These are phyloP conservation scores for Dilophus febrilis DNA, from an alignment of 2,888 invertebrate genomes.

Conservation along the genomic window DNA sequence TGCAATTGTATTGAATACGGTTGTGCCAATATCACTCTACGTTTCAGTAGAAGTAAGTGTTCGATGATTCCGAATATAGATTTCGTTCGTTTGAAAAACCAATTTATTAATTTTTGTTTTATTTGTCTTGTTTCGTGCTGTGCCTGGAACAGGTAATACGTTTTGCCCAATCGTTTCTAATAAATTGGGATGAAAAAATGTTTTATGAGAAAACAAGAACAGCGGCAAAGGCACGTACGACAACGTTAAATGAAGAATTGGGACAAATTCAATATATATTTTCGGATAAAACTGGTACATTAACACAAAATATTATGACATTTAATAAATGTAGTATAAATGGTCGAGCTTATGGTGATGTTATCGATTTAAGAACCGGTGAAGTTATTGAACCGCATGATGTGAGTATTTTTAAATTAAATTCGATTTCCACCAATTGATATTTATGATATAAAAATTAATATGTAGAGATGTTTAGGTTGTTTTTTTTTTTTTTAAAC, in stretches of 20 bases:
- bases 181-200: slow-evolving; percentile 99
- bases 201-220: slow-evolving; percentile 79
- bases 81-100: too few species aligned
- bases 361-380: slow-evolving; percentile 71
- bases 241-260: slow-evolving; percentile 95
- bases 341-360: slow-evolving; percentile 81
- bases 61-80: slow-evolving; percentile 2
- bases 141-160: slow-evolving; percentile 91
- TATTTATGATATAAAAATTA: slow-evolving; percentile 1
- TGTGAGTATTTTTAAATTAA: slow-evolving; percentile 34
- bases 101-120: too few species aligned
- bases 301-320: slow-evolving; percentile 99
- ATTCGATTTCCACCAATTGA: slow-evolving; percentile 4
- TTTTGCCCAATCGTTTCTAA: slow-evolving; percentile 93
- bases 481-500: too few species aligned
- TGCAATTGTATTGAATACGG: slow-evolving; percentile 97
- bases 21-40: slow-evolving; percentile 98
- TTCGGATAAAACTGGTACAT: slow-evolving; percentile 97
- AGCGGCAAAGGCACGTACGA: slow-evolving; percentile 88
- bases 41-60: slow-evolving; percentile 73
- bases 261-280: slow-evolving; percentile 99
- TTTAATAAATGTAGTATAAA: slow-evolving; percentile 98
- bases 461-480: too few species aligned
- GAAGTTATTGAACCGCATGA: slow-evolving; percentile 75
- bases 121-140: too few species aligned